Conservation (phyloP, 2,888 invertebrate genomes). For the Bombylius discolor region DNA sequence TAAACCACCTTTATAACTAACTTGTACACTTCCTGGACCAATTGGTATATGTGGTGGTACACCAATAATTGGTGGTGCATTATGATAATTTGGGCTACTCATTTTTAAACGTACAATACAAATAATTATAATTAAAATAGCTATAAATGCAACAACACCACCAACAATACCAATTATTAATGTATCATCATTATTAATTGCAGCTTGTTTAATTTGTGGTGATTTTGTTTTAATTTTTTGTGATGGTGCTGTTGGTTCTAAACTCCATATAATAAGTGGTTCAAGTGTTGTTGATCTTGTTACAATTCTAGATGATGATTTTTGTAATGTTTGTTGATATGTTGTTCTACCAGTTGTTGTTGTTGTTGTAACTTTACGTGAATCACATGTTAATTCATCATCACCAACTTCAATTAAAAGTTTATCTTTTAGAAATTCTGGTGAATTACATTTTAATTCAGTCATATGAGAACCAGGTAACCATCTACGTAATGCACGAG, state of each 20-base stretch:
- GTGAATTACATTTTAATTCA: slow-evolving; percentile 51
- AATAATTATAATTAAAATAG: slow-evolving; percentile 74
- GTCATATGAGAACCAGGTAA: slow-evolving; percentile 50
- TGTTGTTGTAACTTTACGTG: slow-evolving; percentile 42
- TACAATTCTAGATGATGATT: slow-evolving; percentile 39
- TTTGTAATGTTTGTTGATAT: slow-evolving; percentile 24
- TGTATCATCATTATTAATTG: slow-evolving; percentile 74
- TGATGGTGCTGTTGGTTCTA: slow-evolving; percentile 55
- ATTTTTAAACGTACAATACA: slow-evolving; percentile 70
- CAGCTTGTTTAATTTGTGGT: slow-evolving; percentile 47
- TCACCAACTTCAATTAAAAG: slow-evolving; percentile 63
- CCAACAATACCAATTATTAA: slow-evolving; percentile 92
- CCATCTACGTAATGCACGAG: slow-evolving; percentile 68
- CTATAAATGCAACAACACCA: slow-evolving; percentile 82
- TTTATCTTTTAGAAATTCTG: slow-evolving; percentile 55
- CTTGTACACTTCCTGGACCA: slow-evolving; percentile 45
- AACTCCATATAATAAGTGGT: slow-evolving; percentile 82
- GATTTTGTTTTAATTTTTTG: slow-evolving; percentile 42
- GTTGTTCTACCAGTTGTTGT: slow-evolving; percentile 25
- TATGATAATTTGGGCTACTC: slow-evolving; percentile 53
- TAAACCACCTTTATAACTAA: slow-evolving; percentile 39
- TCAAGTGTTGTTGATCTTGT: slow-evolving; percentile 52
- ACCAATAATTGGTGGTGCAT: slow-evolving; percentile 52
- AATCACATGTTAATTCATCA: slow-evolving; percentile 69
- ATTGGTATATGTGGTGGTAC: slow-evolving; percentile 41